Conservation (phyloP, 2,888 invertebrate genomes). For the Catotricha subobsoleta region DNA sequence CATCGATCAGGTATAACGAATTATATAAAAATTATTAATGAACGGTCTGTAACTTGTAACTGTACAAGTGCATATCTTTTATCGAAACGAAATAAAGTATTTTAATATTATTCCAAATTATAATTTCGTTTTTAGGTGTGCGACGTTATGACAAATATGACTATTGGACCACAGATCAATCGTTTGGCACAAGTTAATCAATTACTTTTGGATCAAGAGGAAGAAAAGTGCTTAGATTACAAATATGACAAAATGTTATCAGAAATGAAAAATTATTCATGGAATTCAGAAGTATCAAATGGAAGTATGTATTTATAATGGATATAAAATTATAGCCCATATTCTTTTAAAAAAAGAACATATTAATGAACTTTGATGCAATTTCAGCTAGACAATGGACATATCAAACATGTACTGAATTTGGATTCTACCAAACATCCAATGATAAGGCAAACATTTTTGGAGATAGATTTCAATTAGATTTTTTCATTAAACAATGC, state of each 20-base stretch:
- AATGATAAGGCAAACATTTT: slow-evolving; percentile 37
- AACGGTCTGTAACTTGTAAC: too few species aligned
- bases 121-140: slow-evolving; percentile 40
- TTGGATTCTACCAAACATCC: slow-evolving; percentile 88
- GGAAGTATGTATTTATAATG: slow-evolving; percentile 12
- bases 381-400: slow-evolving; percentile 67
- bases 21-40: too few species aligned
- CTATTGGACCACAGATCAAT: slow-evolving; percentile 40
- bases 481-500: slow-evolving; percentile 68
- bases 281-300: slow-evolving; percentile 49
- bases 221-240: slow-evolving; percentile 65
- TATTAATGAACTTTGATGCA: slow-evolving; percentile 7
- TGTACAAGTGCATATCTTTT: slow-evolving; percentile 1
- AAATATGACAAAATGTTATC: slow-evolving; percentile 59
- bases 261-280: slow-evolving; percentile 45
- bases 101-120: neutral
- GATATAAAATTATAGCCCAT: slow-evolving; percentile 6
- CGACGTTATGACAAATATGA: slow-evolving; percentile 47
- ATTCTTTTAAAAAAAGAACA: neutral
- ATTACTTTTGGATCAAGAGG: slow-evolving; percentile 43
- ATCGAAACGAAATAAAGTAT: neutral
- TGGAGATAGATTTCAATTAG: slow-evolving; percentile 53
- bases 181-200: slow-evolving; percentile 57
- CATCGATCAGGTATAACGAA: slow-evolving; percentile 46
- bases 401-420: slow-evolving; percentile 91